Percentiles rank a stretch among this genome's conserved stretches.
phyloP scores from a whole-genome alignment of 2,113 vertebrate species.

The Patagioenas fasciata region DNA sequence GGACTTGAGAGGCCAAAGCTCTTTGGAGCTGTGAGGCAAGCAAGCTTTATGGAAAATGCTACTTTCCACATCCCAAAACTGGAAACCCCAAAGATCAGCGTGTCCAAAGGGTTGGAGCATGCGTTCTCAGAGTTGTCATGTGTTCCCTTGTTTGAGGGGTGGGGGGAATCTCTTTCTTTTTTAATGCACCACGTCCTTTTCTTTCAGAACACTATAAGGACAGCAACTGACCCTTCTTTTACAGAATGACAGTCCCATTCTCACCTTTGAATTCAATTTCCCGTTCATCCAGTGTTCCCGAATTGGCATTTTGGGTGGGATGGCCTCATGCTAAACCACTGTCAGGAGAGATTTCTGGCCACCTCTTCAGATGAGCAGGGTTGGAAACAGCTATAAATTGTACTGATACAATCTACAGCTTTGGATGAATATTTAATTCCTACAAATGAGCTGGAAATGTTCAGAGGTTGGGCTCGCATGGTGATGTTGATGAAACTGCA shows the following conservation, averaged over 20 bases:
- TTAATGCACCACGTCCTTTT: not conserved
- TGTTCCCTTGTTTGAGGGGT: not conserved
- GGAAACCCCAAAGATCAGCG: conserved; percentile 47
- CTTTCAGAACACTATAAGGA: conserved; percentile 21
- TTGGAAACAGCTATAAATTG: not conserved
- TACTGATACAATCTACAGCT: not conserved
- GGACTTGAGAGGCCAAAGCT: not conserved
- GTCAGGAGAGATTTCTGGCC: not conserved
- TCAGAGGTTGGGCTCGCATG: not conserved
- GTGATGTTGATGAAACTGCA: not conserved
- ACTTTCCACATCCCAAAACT: conserved; percentile 2
- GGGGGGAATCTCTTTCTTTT: not conserved
- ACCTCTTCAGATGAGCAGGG: not conserved
- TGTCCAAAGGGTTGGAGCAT: not conserved
- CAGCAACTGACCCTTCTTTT: not conserved
- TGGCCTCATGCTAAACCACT: not conserved
- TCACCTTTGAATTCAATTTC: not conserved
- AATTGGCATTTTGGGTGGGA: not conserved
- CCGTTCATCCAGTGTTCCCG: not conserved
- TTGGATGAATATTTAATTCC: not conserved
- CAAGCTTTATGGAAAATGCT: conserved; percentile 2
- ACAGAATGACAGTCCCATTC: not conserved
- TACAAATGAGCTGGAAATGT: not conserved
- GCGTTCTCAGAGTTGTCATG: not conserved
- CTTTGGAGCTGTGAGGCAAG: conserved; percentile 14